A percentile compares a stretch with the other conserved stretches of the same genome.
phyloP scores from a whole-genome alignment of 2,888 invertebrate species.

The Gastracanthus pulcherrimus region DNA sequence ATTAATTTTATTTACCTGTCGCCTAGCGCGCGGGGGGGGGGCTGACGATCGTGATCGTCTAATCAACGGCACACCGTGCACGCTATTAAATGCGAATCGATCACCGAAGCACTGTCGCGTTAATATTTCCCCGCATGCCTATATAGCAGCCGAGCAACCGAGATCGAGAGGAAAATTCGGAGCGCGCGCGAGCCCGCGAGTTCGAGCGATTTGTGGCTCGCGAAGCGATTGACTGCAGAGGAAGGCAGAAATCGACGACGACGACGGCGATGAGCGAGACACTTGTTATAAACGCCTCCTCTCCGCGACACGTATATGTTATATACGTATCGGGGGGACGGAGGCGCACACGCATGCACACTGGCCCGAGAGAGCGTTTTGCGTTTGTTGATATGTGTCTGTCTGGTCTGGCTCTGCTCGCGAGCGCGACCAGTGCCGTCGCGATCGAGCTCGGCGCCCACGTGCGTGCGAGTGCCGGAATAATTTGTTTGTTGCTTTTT shows the following conservation, averaged over 20 bases:
- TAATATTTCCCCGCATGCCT: neutral
- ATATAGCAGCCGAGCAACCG: too few species aligned
- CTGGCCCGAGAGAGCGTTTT: conserved; percentile 1
- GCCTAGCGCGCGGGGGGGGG: too few species aligned
- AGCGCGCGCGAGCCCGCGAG: neutral
- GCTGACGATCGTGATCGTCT: too few species aligned
- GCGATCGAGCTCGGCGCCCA: neutral
- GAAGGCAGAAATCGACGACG: conserved; percentile 4
- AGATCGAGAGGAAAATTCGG: conserved; percentile 11
- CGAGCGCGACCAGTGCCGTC: conserved; percentile 47
- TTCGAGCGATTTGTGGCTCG: conserved; percentile 55
- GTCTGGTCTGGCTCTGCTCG: too few species aligned
- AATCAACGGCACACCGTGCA: too few species aligned
- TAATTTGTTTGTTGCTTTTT: neutral
- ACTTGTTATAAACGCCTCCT: conserved; percentile 68
- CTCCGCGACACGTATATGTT: conserved; percentile 35
- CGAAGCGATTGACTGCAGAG: conserved; percentile 65
- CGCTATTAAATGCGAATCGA: neutral
- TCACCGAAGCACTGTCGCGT: too few species aligned
- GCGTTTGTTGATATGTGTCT: conserved; percentile 42
- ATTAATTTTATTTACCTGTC: too few species aligned
- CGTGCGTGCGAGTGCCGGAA: neutral
- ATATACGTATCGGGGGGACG: too few species aligned
- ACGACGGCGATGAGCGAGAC: conserved; percentile 59
- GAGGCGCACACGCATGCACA: neutral